Evolutionary conservation across 2,113 vertebrate genomes (phyloP).

Genomic region (Anguilla rostrata): DNA sequence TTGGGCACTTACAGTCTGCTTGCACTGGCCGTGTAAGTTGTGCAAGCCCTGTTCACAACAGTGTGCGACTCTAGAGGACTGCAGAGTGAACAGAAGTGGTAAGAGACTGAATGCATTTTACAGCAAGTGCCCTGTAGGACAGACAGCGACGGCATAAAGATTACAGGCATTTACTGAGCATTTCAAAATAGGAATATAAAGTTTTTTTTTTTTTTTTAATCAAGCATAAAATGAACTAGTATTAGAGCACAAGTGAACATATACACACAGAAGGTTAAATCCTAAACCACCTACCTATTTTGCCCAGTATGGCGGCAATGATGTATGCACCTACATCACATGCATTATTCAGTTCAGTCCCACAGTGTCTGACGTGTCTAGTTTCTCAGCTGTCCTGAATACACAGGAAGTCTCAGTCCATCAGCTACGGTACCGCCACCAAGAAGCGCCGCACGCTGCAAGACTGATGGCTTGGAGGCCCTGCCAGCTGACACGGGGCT

Average conservation of each 20-base stretch:
- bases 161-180: background rate
- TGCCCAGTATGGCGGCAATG: slow-evolving; percentile 59
- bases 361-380: slow-evolving; percentile 64
- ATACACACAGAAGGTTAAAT: background rate
- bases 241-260: background rate
- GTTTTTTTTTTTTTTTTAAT: background rate
- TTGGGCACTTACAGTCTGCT: background rate
- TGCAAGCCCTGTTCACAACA: background rate
- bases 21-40: background rate
- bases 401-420: background rate
- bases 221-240: background rate
- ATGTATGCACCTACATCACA: slow-evolving; percentile 69
- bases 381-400: slow-evolving; percentile 46
- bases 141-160: background rate
- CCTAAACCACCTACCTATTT: background rate
- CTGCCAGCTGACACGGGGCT: slow-evolving; percentile 13
- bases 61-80: background rate
- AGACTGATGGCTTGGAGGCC: background rate
- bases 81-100: background rate
- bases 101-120: background rate
- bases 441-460: background rate
- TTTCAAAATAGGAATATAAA: background rate
- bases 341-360: slow-evolving; percentile 71
- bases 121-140: background rate
- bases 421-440: background rate